These are phyloP conservation scores for Antedon mediterranea DNA, from an alignment of 53 echinoderm and acorn worm genomes.

Conservation along the genomic window DNA sequence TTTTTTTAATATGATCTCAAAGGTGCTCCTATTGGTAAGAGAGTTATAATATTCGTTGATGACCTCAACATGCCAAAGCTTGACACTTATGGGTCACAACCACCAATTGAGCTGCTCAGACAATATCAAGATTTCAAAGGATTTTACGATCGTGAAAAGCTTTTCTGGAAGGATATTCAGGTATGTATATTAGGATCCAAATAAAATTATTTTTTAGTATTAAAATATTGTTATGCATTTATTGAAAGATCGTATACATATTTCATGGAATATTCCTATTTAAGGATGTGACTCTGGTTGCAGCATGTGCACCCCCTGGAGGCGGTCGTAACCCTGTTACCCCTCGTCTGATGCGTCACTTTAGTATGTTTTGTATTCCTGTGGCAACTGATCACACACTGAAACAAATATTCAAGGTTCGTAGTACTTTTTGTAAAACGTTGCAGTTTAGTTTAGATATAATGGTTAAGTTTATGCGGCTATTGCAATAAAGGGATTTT, in stretches of 20 bases:
- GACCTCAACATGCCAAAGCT: slow-evolving; percentile 99
- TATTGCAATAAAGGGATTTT: no score
- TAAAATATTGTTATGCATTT: no score
- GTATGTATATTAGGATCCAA: no score
- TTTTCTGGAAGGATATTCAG: slow-evolving; percentile 99
- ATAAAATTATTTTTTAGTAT: no score
- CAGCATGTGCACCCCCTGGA: slow-evolving; percentile 97
- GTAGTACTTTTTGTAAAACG: no score
- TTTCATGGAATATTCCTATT: slow-evolving; percentile 2
- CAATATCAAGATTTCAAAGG: slow-evolving; percentile 94
- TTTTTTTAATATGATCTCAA: no score
- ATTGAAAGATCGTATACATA: neutral
- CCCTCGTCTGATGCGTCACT: slow-evolving; percentile 79
- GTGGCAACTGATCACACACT: slow-evolving; percentile 88
- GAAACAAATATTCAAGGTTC: slow-evolving; percentile 92
- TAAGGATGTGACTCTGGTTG: slow-evolving; percentile 86
- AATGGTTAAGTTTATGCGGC: no score
- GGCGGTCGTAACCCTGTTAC: slow-evolving; percentile 99
- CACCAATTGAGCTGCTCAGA: slow-evolving; percentile 87
- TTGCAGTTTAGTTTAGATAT: no score
- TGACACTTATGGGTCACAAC: slow-evolving; percentile 97
- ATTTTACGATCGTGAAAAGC: slow-evolving; percentile 91
- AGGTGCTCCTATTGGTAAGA: slow-evolving; percentile 93
- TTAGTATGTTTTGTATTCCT: slow-evolving; percentile 96
- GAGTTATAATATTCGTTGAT: slow-evolving; percentile 92